Evolutionary conservation across 2,113 vertebrate genomes (phyloP), one percentile per base, ranked within the genome.

Genomic region (Rattus rattus): DNA sequence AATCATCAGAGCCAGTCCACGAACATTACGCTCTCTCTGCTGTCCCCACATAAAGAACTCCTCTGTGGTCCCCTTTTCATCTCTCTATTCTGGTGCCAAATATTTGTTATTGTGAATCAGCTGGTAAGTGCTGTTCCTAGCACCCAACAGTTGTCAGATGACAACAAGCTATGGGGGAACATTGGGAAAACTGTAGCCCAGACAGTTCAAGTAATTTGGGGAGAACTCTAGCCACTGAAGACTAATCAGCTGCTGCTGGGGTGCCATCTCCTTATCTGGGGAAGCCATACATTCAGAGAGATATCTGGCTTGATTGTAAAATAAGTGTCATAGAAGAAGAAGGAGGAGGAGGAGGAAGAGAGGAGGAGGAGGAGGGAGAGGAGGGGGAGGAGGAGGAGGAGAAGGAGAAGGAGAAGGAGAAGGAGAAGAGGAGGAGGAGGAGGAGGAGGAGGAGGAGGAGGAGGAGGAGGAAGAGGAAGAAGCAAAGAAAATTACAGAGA

Each of bases 141-240:
- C 33, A 80, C 80, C 92, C 4, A 12, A 36, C 49, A 77, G 88
- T 93, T 92, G 63, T 76, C 92, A 92, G 93, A 88, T 88, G 30
- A 80, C 80, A 86, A 43, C 12, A n/a, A 72, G 47, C 76, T 61
- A 47, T 9, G 49, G 67, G 61, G 4, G 61, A 83, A 83, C 92
- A 22, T 2, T 80, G 72, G 81, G n/a, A 47, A 85, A 49, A 43
- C 43, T 65, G 83, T 56, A 88, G 63, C 73, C 90, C 69, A 67
- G 73, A 70, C 52, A 92, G 90, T 73, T 73, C 72, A 90, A 96
- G 59, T 94, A 88, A 97, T 94, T 14, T 90, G 24, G 17, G 90
- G 19, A 43, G 47, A 59, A 67, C 52, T 47, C 9, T 5, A 90
- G 84, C 30, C 13, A 16, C 47, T 93, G 20, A 30, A 33, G 26